These are phyloP conservation scores for Argyrosomus japonicus DNA, from an alignment of 2,113 vertebrate genomes.

Conservation along the genomic window DNA sequence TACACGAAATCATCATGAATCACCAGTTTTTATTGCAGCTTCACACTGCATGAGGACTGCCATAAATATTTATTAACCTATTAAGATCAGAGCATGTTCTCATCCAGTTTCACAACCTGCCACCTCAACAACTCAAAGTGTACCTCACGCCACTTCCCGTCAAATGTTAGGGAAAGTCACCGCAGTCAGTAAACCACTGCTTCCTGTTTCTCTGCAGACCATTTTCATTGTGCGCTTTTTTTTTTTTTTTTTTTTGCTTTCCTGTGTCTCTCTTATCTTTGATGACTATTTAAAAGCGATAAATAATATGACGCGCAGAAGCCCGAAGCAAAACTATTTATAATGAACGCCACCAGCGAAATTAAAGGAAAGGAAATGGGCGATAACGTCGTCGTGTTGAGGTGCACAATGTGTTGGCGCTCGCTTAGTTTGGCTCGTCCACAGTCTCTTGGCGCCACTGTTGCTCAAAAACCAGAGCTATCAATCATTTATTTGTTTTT, in stretches of 20 bases:
- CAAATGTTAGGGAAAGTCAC: background rate
- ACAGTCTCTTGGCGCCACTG: background rate
- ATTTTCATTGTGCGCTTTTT: background rate
- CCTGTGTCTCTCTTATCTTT: background rate
- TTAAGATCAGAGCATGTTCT: background rate
- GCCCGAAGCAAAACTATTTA: constrained; percentile 24
- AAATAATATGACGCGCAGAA: background rate
- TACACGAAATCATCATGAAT: background rate
- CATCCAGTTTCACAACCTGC: background rate
- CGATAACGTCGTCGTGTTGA: constrained; percentile 13
- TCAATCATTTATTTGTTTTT: constrained; percentile 53
- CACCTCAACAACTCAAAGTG: background rate
- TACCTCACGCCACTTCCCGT: background rate
- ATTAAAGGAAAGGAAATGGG: background rate
- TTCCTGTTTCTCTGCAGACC: constrained; percentile 16
- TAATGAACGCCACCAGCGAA: constrained; percentile 1
- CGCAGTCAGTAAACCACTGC: background rate
- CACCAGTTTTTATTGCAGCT: background rate
- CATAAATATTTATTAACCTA: background rate
- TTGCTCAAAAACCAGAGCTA: constrained; percentile 25
- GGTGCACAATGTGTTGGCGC: constrained; percentile 1
- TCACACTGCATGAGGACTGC: background rate
- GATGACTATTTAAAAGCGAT: constrained; percentile 28
- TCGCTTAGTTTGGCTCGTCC: background rate
- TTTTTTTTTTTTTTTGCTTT: background rate